Evolutionary conservation across 2,797 vertebrate species (phyloP).

Genomic region (Pelobates cultripes): DNA sequence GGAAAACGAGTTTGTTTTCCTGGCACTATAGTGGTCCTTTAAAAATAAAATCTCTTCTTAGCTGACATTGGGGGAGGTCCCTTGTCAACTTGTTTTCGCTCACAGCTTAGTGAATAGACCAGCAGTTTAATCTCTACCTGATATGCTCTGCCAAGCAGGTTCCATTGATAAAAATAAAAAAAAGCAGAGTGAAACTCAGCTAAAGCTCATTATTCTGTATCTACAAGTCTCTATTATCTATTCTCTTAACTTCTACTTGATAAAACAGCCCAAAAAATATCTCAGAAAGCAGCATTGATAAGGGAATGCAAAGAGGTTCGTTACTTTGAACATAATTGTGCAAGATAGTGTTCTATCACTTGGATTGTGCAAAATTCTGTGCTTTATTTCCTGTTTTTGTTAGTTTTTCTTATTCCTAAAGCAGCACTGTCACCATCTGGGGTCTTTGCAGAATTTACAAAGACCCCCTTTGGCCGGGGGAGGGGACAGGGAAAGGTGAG

Average conservation of each 20-base stretch:
- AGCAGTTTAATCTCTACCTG: too few relatives aligned
- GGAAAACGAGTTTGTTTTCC: too few relatives aligned
- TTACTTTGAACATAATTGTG: neutral
- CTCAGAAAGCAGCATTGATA: neutral
- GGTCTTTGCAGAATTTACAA: too few relatives aligned
- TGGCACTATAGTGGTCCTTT: too few relatives aligned
- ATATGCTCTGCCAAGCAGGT: neutral
- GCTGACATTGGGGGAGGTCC: too few relatives aligned
- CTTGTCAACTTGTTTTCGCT: too few relatives aligned
- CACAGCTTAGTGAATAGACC: too few relatives aligned
- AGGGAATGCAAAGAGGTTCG: neutral
- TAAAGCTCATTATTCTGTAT: slow-evolving; percentile 28
- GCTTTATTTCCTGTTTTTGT: neutral
- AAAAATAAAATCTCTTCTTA: too few relatives aligned
- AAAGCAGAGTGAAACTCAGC: slow-evolving; percentile 34
- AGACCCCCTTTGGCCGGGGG: too few relatives aligned
- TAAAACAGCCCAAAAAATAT: slow-evolving; percentile 14
- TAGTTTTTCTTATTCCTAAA: too few relatives aligned
- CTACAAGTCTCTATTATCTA: slow-evolving; percentile 37
- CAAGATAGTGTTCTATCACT: neutral
- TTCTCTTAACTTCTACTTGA: slow-evolving; percentile 15
- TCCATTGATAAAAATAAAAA: neutral
- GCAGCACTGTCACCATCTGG: too few relatives aligned
- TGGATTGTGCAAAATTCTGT: neutral
- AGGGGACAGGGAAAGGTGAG: too few relatives aligned